Evolutionary conservation across 2,888 invertebrate genomes (phyloP), one percentile per base, ranked within the genome.

Genomic region (Thysanoteuthis rhombus): DNA sequence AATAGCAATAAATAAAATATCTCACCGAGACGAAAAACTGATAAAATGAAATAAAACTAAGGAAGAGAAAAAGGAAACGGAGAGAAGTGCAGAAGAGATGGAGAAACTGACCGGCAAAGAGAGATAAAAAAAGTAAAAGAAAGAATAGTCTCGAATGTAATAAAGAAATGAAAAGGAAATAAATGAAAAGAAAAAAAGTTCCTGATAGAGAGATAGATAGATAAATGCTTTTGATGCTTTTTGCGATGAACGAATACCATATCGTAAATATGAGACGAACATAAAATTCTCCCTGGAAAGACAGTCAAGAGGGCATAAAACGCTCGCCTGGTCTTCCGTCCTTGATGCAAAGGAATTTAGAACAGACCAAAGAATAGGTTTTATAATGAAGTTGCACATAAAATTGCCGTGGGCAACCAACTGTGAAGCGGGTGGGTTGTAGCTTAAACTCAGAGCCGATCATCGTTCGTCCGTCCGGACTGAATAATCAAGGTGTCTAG

Each of bases 1-100:
- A 75, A 75, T 75, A 75, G 75, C 75, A 75, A 75, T 75, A 75
- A 75, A 75, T 75, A 75, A 75, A 75, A 75, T 75, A 75, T 75
- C n/a, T n/a, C 75, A 36, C n/a, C 75, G 75, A 75, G 75, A 75
- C 16, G 75, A n/a, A n/a, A 36, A n/a, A 75, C n/a, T n/a, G 75
- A 75, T 75, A 75, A 75, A 75, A 75, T n/a, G 16, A 16, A 16
- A n/a, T n/a, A 75, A 75, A n/a, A 16, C n/a, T 16, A 16, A 75
- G n/a, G 19, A n/a, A n/a, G n/a, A 36, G n/a, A 75, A 36, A 75
- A 75, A 2, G 75, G 16, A 75, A n/a, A 3, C 12, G n/a, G n/a
- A 12, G 32, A 16, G 25, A 75, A 12, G n/a, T 3, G 75, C 10
- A 12, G 0, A 36, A n/a, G 25, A 32, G 75, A 75, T 58, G 32